Evolutionary conservation across 2,113 vertebrate genomes (phyloP), one percentile per base, ranked within the genome.

Genomic region (Dolichotis patagonum): DNA sequence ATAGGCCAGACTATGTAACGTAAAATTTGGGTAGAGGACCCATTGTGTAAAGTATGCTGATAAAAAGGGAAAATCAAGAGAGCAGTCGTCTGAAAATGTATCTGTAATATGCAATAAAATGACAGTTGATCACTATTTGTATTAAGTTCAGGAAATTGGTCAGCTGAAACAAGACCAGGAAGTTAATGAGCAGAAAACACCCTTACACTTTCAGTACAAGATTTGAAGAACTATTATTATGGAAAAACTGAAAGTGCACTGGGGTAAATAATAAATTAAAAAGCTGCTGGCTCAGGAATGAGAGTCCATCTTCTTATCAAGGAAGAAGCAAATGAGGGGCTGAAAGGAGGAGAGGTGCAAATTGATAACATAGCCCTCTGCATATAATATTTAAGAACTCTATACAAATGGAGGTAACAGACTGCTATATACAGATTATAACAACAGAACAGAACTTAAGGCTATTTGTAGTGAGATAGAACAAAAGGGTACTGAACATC

Each of bases 371-470:
- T 96, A 97, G 83, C n/a, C 2, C 20, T 84, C 81, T 10, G 82
- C 89, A 88, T 94, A 88, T 65, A 94, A 96, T 97, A 91, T 91
- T 90, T 81, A 90, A 77, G 67, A 97, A 95, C 28, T 95, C 46
- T 90, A n/a, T 67, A 58, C 78, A 65, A 97, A 96, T 87, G 75
- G 92, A 97, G 87, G 95, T 94, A 65, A 90, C 94, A 97, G 92
- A 54, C 83, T 98, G 10, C 0, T 98, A 78, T 95, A 85, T 81
- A 96, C 94, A 96, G 73, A 98, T 98, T 98, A 98, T 97, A 98
- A 98, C 91, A 98, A 90, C 91, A 98, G 46, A 43, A 83, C 30
- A 85, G 83, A 97, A 96, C 43, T 96, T 98, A 77, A 73, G 87
- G 88, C 93, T 98, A 97, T 98, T 98, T 98, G 98, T 95, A 97